Evolutionary conservation across 2,888 invertebrate genomes (phyloP).

Genomic region (Drosophila phalerata): DNA sequence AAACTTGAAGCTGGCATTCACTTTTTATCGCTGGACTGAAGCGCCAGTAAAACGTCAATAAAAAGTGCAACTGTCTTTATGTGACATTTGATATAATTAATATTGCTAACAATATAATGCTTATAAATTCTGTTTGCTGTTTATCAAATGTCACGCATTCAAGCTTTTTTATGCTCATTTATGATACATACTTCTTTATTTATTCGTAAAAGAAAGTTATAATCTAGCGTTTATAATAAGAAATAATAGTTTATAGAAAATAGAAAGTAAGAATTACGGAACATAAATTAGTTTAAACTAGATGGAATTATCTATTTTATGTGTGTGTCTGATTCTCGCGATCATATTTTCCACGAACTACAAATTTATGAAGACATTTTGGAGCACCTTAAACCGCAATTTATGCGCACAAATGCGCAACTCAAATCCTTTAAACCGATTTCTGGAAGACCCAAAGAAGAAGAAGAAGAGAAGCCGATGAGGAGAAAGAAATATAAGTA

Average conservation of each 20-base stretch:
- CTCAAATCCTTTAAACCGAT: slow-evolving; percentile 74
- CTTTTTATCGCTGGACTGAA: slow-evolving; percentile 54
- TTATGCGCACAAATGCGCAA: slow-evolving; percentile 61
- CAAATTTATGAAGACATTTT: slow-evolving; percentile 66
- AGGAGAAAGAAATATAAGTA: slow-evolving; percentile 22
- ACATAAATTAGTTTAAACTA: slow-evolving; percentile 11
- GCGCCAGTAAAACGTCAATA: slow-evolving; percentile 23
- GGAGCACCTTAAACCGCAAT: slow-evolving; percentile 60
- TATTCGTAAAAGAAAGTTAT: slow-evolving; percentile 11
- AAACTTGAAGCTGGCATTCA: slow-evolving; percentile 65
- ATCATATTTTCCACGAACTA: slow-evolving; percentile 6
- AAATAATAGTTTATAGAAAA: background rate
- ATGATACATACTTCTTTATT: background rate
- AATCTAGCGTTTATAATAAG: slow-evolving; percentile 2
- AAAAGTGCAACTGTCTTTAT: slow-evolving; percentile 44
- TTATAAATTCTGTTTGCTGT: slow-evolving; percentile 38
- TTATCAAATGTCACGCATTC: slow-evolving; percentile 39
- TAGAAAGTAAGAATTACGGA: slow-evolving; percentile 4
- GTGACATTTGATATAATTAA: slow-evolving; percentile 54
- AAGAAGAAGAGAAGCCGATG: slow-evolving; percentile 14
- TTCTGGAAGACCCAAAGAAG: slow-evolving; percentile 56
- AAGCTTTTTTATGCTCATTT: slow-evolving; percentile 30
- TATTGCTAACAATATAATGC: slow-evolving; percentile 45
- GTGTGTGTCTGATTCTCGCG: background rate
- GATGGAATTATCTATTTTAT: background rate